Evolutionary conservation across 1,140 invertebrate genomes (phyloP).

Genomic region (Zaprionus camerounensis): DNA sequence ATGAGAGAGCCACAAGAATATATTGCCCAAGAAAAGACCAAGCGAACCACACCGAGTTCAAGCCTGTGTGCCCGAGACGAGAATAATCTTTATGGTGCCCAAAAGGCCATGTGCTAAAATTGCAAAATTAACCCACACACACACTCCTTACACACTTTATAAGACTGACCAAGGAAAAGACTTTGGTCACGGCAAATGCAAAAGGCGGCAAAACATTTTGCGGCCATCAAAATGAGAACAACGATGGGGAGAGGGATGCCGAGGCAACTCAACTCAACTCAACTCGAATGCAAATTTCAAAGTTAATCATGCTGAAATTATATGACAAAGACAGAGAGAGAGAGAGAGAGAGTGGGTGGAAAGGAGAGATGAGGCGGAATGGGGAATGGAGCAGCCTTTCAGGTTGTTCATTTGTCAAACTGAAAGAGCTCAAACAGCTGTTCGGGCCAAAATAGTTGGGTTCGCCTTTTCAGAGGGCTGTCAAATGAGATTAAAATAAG

Average conservation of each 20-base stretch:
- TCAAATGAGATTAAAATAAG: slow-evolving; percentile 83
- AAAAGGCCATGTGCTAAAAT: slow-evolving; percentile 70
- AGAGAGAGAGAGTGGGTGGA: slow-evolving; percentile 10
- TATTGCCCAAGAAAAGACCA: slow-evolving; percentile 14
- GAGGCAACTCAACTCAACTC: slow-evolving; percentile 34
- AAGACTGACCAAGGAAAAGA: slow-evolving; percentile 41
- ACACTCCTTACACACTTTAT: background rate
- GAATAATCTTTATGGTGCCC: slow-evolving; percentile 72
- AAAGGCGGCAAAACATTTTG: slow-evolving; percentile 48
- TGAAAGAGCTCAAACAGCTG: slow-evolving; percentile 65
- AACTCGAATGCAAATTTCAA: slow-evolving; percentile 70
- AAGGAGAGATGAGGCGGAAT: background rate
- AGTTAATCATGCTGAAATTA: slow-evolving; percentile 80
- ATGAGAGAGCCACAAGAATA: slow-evolving; percentile 31
- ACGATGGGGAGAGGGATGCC: background rate
- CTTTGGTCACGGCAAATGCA: slow-evolving; percentile 45
- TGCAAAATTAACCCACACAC: slow-evolving; percentile 56
- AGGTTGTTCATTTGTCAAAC: slow-evolving; percentile 68
- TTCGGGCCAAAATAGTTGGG: slow-evolving; percentile 64
- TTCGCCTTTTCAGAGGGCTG: slow-evolving; percentile 49
- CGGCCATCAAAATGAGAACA: slow-evolving; percentile 70
- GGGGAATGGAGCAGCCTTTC: slow-evolving; percentile 34
- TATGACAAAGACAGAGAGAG: slow-evolving; percentile 41
- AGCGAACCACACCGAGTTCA: slow-evolving; percentile 1
- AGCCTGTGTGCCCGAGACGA: background rate